These are phyloP conservation scores for Trogon melanurus DNA, from an alignment of 2,113 vertebrate species.

Conservation along the genomic window DNA sequence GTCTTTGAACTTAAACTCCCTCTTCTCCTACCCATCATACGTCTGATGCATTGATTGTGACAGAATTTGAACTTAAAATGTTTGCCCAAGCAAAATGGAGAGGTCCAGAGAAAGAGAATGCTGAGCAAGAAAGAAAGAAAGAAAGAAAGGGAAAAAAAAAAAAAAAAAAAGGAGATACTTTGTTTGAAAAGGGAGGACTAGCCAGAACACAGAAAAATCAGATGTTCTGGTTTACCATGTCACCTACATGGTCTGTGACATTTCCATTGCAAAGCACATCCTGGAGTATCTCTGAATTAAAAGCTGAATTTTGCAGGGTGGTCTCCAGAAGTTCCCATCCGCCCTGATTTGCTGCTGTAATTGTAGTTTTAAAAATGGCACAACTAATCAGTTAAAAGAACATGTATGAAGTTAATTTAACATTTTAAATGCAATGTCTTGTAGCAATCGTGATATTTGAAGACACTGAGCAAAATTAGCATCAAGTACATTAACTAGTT, in stretches of 20 bases:
- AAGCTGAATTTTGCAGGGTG: background rate
- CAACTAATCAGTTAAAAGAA: background rate
- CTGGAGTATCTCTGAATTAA: background rate
- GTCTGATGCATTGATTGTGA: background rate
- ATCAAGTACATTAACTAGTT: constrained; percentile 24
- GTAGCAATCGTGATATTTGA: background rate
- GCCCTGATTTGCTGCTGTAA: background rate
- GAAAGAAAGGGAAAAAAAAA: background rate
- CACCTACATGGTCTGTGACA: background rate
- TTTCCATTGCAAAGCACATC: background rate
- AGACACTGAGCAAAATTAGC: constrained; percentile 1
- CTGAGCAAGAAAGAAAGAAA: background rate
- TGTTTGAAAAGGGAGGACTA: background rate
- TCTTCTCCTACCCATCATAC: background rate
- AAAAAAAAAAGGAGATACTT: background rate
- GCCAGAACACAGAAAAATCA: background rate
- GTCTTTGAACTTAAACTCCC: constrained; percentile 33
- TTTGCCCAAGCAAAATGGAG: background rate
- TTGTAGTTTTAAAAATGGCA: background rate
- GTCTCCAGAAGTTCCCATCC: background rate
- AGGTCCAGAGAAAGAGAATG: background rate
- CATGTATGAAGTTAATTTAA: constrained; percentile 26
- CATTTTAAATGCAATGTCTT: constrained; percentile 6
- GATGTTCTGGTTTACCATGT: background rate
- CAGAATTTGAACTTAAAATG: constrained; percentile 40